Evolutionary conservation across 2,888 invertebrate genomes (phyloP), one percentile per base, ranked within the genome.

Genomic region (Allophyes oxyacanthae): DNA sequence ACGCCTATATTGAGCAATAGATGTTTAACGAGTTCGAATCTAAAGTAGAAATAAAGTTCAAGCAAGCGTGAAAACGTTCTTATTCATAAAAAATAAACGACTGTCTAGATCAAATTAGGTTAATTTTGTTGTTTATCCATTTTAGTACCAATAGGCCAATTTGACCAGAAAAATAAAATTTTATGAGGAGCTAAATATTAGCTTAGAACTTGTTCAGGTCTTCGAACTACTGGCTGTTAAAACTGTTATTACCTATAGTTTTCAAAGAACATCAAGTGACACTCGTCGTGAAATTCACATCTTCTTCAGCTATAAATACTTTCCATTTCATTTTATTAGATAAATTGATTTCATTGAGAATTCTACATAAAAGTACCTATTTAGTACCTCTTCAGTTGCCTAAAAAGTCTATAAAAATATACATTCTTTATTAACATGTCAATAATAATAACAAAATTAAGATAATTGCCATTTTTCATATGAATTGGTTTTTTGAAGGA

Each of bases 51-150:
- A 20, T 20, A 20, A 20, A 20, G 4, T 20, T 3, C 20, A 20
- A 20, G 20, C 4, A 4, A 20, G 6, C 28, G 28, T 28, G 28
- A 36, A 36, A 14, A 7, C 20, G 25, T 5, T 36, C 4, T 30
- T 37, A 33, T 33, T 37, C 33, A 25, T 65, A 40, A 38, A 59
- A 9, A 32, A 48, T 44, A 33, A 33, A 25, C 33, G 0, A 33
- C 5, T 10, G 64, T 69, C 42, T 64, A 50, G 45, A 46, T 42
- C 0, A 11, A 55, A 40, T 50, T n/a, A 43, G 45, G 49, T 42
- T 50, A 55, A 54, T 69, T 63, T 30, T 20, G 13, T 54, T 64
- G 46, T 64, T 69, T 69, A n/a, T 25, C 15, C 30, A 38, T 48
- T 51, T 37, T 37, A 2, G n/a, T 15, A 30, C 30, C n/a, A n/a